These are phyloP conservation scores for Rhingia campestris DNA, from an alignment of 2,888 invertebrate genomes.

Conservation along the genomic window DNA sequence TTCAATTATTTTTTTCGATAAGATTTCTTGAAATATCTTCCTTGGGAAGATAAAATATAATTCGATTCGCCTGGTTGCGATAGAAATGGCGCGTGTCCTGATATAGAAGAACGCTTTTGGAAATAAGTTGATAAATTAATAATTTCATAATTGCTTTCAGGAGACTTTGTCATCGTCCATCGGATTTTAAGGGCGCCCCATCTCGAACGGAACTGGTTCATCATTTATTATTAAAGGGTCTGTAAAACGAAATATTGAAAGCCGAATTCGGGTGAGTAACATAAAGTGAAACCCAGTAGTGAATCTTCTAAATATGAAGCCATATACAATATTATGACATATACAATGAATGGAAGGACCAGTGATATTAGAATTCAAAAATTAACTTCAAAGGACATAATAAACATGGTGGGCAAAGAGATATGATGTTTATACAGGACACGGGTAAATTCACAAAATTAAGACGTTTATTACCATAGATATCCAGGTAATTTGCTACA, in stretches of 20 bases:
- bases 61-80: conserved; percentile 69
- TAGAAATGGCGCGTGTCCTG: conserved; percentile 69
- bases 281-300: conserved; percentile 34
- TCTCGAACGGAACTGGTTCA: not conserved
- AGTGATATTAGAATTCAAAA: conserved; percentile 65
- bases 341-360: conserved; percentile 5
- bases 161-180: conserved; percentile 16
- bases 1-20: conserved; percentile 63
- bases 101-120: conserved; percentile 15
- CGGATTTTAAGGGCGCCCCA: conserved; percentile 18
- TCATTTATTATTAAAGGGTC: conserved; percentile 66
- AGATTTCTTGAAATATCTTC: conserved; percentile 45
- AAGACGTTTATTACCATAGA: conserved; percentile 67
- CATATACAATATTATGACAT: conserved; percentile 30
- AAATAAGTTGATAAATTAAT: conserved; percentile 64
- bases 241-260: conserved; percentile 35
- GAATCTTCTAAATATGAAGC: conserved; percentile 32
- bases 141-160: conserved; percentile 67
- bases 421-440: conserved; percentile 47
- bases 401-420: conserved; percentile 61
- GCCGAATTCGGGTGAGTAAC: conserved; percentile 56
- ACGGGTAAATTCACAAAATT: conserved; percentile 52
- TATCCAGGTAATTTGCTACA: conserved; percentile 65
- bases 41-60: conserved; percentile 42
- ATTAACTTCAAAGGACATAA: conserved; percentile 71